These are phyloP conservation scores for Phoxinus dragarum DNA, from an alignment of 2,797 vertebrate genomes.

Conservation along the genomic window DNA sequence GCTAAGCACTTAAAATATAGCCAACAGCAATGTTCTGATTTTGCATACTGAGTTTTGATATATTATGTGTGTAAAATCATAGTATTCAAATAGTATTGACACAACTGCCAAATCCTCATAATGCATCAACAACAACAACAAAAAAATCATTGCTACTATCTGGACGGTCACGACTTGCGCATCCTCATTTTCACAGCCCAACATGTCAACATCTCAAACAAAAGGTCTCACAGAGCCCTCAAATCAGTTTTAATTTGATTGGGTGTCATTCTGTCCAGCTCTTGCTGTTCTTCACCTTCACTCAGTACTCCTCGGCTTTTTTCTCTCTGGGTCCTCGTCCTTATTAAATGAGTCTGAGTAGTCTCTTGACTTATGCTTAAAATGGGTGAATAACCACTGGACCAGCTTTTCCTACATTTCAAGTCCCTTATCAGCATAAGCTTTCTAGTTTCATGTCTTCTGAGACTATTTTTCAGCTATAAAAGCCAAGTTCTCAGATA, in stretches of 20 bases:
- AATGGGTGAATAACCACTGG: constrained; percentile 21
- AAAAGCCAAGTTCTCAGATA: neutral
- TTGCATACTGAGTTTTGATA: no score
- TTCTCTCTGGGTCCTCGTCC: neutral
- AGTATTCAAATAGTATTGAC: neutral
- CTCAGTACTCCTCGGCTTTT: constrained; percentile 6
- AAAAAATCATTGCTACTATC: constrained; percentile 4
- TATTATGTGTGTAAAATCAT: no score
- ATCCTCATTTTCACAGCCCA: constrained; percentile 12
- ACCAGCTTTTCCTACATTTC: constrained; percentile 51
- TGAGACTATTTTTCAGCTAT: neutral
- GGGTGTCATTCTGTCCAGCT: constrained; percentile 33
- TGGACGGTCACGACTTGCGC: neutral
- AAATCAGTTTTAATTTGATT: constrained; percentile 34
- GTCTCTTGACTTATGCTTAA: constrained; percentile 27
- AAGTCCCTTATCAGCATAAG: constrained; percentile 10
- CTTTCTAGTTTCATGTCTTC: neutral
- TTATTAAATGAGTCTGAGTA: neutral
- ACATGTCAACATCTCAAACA: constrained; percentile 27
- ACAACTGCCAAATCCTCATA: neutral
- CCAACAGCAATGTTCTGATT: no score
- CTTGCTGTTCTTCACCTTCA: neutral
- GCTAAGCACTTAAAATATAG: no score
- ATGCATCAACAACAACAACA: neutral
- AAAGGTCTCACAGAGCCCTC: constrained; percentile 7